Evolutionary conservation across 2,888 invertebrate species (phyloP).

Genomic region (Brachyptera putata): DNA sequence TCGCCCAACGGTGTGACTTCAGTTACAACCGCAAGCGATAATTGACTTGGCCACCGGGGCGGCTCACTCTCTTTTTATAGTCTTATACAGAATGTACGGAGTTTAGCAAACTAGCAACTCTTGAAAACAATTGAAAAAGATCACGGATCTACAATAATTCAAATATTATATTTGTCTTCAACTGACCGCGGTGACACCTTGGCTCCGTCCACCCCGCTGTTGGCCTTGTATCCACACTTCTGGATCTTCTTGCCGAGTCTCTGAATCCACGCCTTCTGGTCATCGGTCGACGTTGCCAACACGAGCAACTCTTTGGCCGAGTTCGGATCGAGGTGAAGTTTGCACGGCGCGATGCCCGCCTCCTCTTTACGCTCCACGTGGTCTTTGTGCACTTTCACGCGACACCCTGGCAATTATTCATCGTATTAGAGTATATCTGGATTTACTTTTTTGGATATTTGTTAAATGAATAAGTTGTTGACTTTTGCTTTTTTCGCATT

Average conservation of each 20-base stretch:
- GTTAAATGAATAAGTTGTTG: too few relatives aligned
- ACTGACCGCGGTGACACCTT: conserved; percentile 71
- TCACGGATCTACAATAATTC: too few relatives aligned
- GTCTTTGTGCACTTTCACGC: conserved; percentile 96
- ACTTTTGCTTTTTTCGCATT: too few relatives aligned
- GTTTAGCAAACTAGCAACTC: too few relatives aligned
- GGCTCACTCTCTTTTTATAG: too few relatives aligned
- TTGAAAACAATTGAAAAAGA: too few relatives aligned
- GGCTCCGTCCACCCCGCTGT: conserved; percentile 58
- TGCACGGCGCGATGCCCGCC: conserved; percentile 82
- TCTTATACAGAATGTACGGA: too few relatives aligned
- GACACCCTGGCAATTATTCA: conserved; percentile 66
- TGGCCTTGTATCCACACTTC: conserved; percentile 88
- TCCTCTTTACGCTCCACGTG: conserved; percentile 81
- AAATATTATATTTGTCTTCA: too few relatives aligned
- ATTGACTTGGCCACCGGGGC: too few relatives aligned
- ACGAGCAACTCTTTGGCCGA: conserved; percentile 90
- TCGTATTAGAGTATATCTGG: background rate
- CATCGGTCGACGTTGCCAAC: conserved; percentile 77
- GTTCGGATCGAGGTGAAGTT: conserved; percentile 91
- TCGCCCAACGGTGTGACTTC: too few relatives aligned
- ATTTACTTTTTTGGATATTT: background rate
- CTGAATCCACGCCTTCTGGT: conserved; percentile 91
- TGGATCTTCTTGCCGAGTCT: conserved; percentile 88
- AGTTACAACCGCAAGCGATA: too few relatives aligned